Conservation (phyloP, 1,140 invertebrate species). For the Caenorhabditis tropicalis region DNA sequence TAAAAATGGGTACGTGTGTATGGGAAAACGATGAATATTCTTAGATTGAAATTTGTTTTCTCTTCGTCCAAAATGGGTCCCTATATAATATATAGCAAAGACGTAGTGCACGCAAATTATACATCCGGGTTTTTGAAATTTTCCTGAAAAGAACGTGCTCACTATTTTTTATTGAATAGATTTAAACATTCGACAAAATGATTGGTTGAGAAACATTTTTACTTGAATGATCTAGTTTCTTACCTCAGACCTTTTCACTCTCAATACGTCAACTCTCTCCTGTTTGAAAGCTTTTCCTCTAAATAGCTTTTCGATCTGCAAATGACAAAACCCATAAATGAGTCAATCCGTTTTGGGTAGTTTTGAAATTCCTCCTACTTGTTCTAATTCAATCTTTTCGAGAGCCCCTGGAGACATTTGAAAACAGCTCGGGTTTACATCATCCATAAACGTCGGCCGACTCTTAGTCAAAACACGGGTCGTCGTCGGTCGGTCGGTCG, state of each 20-base stretch:
- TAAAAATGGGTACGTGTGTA: not conserved
- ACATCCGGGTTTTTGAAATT: constrained; percentile 22
- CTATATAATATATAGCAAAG: not conserved
- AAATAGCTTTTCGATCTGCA: not conserved
- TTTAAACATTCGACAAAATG: too few relatives aligned
- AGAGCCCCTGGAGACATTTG: constrained; percentile 25
- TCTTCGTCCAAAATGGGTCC: too few relatives aligned
- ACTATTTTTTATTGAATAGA: not conserved
- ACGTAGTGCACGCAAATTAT: not conserved
- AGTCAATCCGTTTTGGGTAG: not conserved
- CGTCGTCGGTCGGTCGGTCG: not conserved
- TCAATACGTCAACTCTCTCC: not conserved
- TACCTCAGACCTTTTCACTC: not conserved
- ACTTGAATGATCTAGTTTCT: too few relatives aligned
- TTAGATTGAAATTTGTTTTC: not conserved
- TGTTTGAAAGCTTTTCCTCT: not conserved
- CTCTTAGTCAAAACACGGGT: constrained; percentile 36
- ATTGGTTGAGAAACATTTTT: too few relatives aligned
- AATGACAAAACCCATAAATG: not conserved
- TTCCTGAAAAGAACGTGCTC: not conserved
- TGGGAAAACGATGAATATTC: not conserved
- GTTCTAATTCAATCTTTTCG: constrained; percentile 41
- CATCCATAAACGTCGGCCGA: constrained; percentile 40
- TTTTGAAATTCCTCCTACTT: not conserved
- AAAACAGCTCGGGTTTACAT: constrained; percentile 38